phyloP scores from a whole-genome alignment of 2,113 vertebrate genomes.

The Accipiter cooperii region DNA sequence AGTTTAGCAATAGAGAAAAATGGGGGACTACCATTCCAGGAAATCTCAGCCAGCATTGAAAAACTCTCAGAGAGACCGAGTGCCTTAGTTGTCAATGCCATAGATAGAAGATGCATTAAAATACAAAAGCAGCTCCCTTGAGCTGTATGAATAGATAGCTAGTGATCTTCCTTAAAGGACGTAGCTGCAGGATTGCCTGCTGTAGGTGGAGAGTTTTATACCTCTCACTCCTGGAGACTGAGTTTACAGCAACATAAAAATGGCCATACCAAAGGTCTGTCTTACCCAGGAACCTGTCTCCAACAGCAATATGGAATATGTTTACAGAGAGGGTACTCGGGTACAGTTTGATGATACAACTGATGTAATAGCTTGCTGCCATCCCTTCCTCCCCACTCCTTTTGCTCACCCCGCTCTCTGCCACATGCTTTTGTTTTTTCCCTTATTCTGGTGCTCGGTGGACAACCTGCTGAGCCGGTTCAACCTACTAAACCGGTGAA shows the following conservation, averaged over 20 bases:
- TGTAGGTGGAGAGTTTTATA: neutral
- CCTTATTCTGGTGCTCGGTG: neutral
- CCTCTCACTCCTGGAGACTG: neutral
- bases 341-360: neutral
- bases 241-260: neutral
- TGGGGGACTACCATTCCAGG: conserved; percentile 5
- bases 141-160: neutral
- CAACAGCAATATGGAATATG: neutral
- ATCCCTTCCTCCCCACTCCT: neutral
- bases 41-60: conserved; percentile 18
- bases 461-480: neutral
- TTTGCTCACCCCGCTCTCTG: neutral
- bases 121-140: conserved; percentile 36
- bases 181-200: neutral
- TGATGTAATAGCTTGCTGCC: neutral
- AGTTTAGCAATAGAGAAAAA: conserved; percentile 18
- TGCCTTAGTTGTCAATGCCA: neutral
- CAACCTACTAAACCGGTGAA: neutral
- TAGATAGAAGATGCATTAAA: conserved; percentile 16
- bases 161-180: neutral
- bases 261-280: neutral
- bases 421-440: neutral
- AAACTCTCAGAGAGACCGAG: neutral
- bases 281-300: neutral
- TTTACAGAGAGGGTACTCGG: neutral